Conservation (phyloP, 2,113 vertebrate species). For the Atractosteus spatula region DNA sequence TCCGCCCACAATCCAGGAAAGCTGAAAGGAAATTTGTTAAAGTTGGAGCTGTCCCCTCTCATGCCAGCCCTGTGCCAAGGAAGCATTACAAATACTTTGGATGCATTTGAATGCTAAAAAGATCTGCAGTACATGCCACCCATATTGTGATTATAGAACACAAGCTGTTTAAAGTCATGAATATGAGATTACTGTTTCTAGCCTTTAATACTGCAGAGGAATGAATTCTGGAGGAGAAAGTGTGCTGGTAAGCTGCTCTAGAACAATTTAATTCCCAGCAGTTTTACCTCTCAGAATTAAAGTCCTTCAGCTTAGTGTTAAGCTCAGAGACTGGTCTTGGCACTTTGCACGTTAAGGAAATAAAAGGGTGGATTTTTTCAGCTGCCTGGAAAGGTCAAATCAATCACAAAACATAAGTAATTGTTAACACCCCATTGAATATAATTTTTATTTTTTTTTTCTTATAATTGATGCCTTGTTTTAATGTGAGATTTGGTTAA, state of each 20-base stretch:
- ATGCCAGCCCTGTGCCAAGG: slow-evolving; percentile 54
- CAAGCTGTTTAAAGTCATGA: slow-evolving; percentile 53
- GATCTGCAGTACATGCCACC: slow-evolving; percentile 53
- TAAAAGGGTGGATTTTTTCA: slow-evolving; percentile 35
- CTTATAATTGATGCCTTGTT: slow-evolving; percentile 27
- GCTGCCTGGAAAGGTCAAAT: slow-evolving; percentile 43
- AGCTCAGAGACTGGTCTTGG: slow-evolving; percentile 9
- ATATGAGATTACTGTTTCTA: slow-evolving; percentile 60
- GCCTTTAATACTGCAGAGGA: slow-evolving; percentile 59
- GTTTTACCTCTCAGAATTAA: slow-evolving; percentile 41
- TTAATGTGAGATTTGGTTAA: slow-evolving; percentile 14
- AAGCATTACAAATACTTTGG: slow-evolving; percentile 49
- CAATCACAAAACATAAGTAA: slow-evolving; percentile 31
- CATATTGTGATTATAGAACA: slow-evolving; percentile 55
- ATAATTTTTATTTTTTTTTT: slow-evolving; percentile 20
- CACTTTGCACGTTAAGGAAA: slow-evolving; percentile 36
- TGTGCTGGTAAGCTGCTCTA: slow-evolving; percentile 38
- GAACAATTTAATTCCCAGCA: slow-evolving; percentile 39
- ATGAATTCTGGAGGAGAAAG: slow-evolving; percentile 46
- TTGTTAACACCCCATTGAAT: slow-evolving; percentile 11
- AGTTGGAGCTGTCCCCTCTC: slow-evolving; percentile 47
- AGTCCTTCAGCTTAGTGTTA: slow-evolving; percentile 33
- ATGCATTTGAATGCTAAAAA: slow-evolving; percentile 52
- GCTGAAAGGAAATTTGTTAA: neutral
- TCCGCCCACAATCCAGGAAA: no score